phyloP scores from a whole-genome alignment of 2,888 invertebrate species.

The Calliphora vomitoria region DNA sequence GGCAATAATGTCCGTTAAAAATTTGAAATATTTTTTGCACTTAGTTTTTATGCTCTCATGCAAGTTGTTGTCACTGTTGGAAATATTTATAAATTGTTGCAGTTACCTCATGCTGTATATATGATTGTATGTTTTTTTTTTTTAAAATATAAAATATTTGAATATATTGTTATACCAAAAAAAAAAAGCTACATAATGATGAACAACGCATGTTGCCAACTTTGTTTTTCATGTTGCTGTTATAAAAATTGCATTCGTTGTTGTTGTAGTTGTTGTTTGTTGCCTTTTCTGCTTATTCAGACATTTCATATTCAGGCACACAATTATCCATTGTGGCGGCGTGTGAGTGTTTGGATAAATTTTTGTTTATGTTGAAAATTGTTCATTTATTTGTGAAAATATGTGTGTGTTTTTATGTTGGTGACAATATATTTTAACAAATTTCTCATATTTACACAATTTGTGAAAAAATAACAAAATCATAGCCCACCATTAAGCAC shows the following conservation, averaged over 20 bases:
- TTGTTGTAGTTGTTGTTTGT: constrained; percentile 26
- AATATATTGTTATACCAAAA: constrained; percentile 18
- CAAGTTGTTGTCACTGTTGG: constrained; percentile 36
- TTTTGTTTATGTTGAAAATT: constrained; percentile 18
- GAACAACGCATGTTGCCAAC: constrained; percentile 51
- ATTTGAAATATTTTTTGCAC: constrained; percentile 14
- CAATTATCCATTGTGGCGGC: constrained; percentile 18
- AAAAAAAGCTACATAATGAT: constrained; percentile 18
- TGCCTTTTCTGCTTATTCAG: constrained; percentile 47
- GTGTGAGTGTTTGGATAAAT: constrained; percentile 4
- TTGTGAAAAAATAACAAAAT: constrained; percentile 44
- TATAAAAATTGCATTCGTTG: constrained; percentile 6
- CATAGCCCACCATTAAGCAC: background rate
- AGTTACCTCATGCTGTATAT: background rate
- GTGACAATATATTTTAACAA: constrained; percentile 68
- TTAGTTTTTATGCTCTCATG: constrained; percentile 33
- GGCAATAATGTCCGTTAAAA: constrained; percentile 39
- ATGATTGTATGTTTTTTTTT: background rate
- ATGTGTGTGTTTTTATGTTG: constrained; percentile 11
- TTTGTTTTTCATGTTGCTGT: constrained; percentile 24
- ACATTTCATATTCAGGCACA: constrained; percentile 40
- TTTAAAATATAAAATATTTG: constrained; percentile 37
- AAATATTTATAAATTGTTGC: constrained; percentile 14
- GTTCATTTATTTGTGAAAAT: background rate
- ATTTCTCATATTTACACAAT: constrained; percentile 65